Conservation (phyloP, 2,797 vertebrate species). For the Mionectes olivaceus region DNA sequence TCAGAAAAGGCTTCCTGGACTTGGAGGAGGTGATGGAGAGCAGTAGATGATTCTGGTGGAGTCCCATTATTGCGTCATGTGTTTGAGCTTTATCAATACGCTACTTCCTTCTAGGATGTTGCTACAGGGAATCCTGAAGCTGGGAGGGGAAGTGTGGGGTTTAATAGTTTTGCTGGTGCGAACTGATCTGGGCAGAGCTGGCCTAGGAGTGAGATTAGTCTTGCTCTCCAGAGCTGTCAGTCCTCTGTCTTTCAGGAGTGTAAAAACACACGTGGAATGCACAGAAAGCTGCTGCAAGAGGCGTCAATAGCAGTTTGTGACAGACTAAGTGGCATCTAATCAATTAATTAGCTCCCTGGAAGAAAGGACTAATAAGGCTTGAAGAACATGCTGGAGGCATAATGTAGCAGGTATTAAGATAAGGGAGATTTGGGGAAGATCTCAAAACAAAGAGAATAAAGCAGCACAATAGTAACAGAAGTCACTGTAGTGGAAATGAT, state of each 20-base stretch:
- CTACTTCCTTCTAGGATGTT: background rate
- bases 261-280: background rate
- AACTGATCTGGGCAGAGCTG: background rate
- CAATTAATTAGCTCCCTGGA: background rate
- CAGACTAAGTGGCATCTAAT: background rate
- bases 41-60: background rate
- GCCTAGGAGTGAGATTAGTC: background rate
- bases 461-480: background rate
- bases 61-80: rapidly evolving
- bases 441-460: background rate
- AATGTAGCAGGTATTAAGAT: background rate
- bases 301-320: background rate
- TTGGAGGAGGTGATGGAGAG: background rate
- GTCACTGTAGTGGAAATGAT: background rate
- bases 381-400: background rate
- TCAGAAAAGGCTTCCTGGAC: background rate
- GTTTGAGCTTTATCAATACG: background rate
- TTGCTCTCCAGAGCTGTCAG: background rate
- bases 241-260: background rate
- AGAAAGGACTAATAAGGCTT: background rate
- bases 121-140: background rate
- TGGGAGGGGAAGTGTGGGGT: background rate
- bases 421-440: background rate
- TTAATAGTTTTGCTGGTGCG: background rate
- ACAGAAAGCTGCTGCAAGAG: background rate